phyloP scores from a whole-genome alignment of 2,113 vertebrate species.

The Hirundichthys speculiger region DNA sequence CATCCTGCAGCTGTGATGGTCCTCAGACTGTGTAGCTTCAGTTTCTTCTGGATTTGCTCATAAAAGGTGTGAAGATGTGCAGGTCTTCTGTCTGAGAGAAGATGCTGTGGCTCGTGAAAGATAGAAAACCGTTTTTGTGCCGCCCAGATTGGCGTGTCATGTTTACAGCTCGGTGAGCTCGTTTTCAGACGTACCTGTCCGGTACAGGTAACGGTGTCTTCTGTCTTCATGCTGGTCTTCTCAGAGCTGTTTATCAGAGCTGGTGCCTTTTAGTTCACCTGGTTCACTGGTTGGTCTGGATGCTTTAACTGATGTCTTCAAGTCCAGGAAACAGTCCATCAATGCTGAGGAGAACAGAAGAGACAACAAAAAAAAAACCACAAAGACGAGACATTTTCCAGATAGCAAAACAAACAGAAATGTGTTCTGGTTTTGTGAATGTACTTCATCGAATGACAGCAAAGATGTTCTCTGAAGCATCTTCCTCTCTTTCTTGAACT shows the following conservation, averaged over 20 bases:
- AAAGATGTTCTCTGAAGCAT: too few relatives aligned
- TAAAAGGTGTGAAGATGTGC: slow-evolving; percentile 29
- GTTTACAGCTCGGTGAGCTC: slow-evolving; percentile 31
- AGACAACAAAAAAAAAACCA: too few relatives aligned
- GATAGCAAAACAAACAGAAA: too few relatives aligned
- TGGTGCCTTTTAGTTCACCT: too few relatives aligned
- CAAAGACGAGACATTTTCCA: too few relatives aligned
- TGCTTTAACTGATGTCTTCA: too few relatives aligned
- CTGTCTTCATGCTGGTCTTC: background rate
- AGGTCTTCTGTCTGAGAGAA: slow-evolving; percentile 14
- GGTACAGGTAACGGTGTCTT: slow-evolving; percentile 5
- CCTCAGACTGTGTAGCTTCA: slow-evolving; percentile 21
- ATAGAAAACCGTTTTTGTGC: slow-evolving; percentile 10
- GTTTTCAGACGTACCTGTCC: slow-evolving; percentile 39
- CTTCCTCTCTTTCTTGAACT: too few relatives aligned
- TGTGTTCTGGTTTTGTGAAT: too few relatives aligned
- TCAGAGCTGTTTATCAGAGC: background rate
- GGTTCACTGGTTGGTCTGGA: too few relatives aligned
- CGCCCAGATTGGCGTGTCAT: background rate
- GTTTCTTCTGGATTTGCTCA: slow-evolving; percentile 15
- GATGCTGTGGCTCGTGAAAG: slow-evolving; percentile 25
- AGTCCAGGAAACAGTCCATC: too few relatives aligned
- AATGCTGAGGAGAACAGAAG: too few relatives aligned
- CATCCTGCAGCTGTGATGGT: slow-evolving; percentile 5
- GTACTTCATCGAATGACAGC: too few relatives aligned